Base-by-base conservation (phyloP, 1,140 invertebrate genomes). In the Polypedilum vanderplanki region DNA sequence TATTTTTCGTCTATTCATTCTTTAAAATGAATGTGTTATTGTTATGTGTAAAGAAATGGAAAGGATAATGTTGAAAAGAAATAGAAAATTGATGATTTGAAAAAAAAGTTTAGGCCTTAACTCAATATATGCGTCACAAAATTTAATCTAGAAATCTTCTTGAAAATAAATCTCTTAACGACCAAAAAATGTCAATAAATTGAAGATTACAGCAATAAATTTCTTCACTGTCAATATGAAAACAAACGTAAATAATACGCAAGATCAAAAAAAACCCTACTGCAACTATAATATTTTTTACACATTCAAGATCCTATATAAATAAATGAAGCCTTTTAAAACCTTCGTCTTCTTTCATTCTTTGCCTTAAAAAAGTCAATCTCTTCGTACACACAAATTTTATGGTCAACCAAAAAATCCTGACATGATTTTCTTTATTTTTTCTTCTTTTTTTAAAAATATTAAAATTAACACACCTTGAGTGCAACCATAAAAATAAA, bases 41-140 rank as follows among this genome's bases (percentile, higher is more conserved):
- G 12, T 46, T 46, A 12, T 9, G 9, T 9, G 46, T 57, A 57
- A n/a, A 15, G n/a, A 57, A 57, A 57, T n/a, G 46, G 46, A 57
- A 57, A 57, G 46, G 46, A 57, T 57, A 57, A 57, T 15, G 46
- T 57, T 57, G 15, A 57, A 57, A n/a, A 57, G 24, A 57, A 57
- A n/a, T n/a, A n/a, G n/a, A 57, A n/a, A n/a, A 57, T 57, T 57
- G 46, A 57, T 57, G 46, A 57, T 57, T 57, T 57, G 46, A 57
- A 57, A 57, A n/a, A n/a, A 12, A 57, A 57, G n/a, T 57, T 57
- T 57, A 57, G 46, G 12, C 4, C 15, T 57, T 57, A 12, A 57
- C 15, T 15, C 9, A 33, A 33, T 33, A 5, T 33, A n/a, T 33
- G 24, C 24, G 24, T 33, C 24, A 33, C 24, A 3, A 33, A 33